phyloP scores from a whole-genome alignment of 1,140 invertebrate genomes.

The Oppia nitens region DNA sequence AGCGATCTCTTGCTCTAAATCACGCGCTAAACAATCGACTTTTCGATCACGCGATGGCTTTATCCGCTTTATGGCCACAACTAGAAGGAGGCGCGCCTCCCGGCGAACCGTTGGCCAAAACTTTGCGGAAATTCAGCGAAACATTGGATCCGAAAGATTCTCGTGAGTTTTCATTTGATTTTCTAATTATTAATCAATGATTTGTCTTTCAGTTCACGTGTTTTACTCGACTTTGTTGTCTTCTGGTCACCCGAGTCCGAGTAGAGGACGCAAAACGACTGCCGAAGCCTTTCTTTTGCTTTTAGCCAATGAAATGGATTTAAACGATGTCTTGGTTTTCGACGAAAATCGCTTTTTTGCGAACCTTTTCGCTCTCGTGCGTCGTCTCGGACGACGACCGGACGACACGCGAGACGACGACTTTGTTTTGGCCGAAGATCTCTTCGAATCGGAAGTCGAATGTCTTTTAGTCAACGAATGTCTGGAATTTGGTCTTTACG shows the following conservation, averaged over 20 bases:
- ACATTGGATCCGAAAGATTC: not conserved
- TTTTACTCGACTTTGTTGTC: slow-evolving; percentile 6
- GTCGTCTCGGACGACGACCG: not conserved
- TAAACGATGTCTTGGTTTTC: not conserved
- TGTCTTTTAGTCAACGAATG: slow-evolving; percentile 12
- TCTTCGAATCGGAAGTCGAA: slow-evolving; percentile 4
- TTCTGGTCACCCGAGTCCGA: not conserved
- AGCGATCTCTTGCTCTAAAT: slow-evolving; percentile 10
- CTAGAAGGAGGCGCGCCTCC: slow-evolving; percentile 4
- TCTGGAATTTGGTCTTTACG: slow-evolving; percentile 7
- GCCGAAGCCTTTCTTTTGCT: slow-evolving; percentile 8
- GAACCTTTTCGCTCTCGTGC: not conserved
- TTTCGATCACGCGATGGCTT: slow-evolving; percentile 9
- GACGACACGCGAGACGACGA: not conserved
- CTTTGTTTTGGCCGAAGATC: slow-evolving; percentile 4
- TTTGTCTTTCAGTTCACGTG: slow-evolving; percentile 5
- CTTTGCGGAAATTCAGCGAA: not conserved
- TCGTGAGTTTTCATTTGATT: not conserved
- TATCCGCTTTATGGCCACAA: slow-evolving; percentile 11
- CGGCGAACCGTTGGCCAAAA: no score
- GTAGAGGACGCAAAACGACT: no score
- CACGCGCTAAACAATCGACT: slow-evolving; percentile 11
- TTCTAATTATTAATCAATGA: not conserved
- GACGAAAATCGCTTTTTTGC: no score
- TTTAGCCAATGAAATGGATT: slow-evolving; percentile 7